Conservation (phyloP, 53 echinoderm and acorn worm species). For the Antedon mediterranea region DNA sequence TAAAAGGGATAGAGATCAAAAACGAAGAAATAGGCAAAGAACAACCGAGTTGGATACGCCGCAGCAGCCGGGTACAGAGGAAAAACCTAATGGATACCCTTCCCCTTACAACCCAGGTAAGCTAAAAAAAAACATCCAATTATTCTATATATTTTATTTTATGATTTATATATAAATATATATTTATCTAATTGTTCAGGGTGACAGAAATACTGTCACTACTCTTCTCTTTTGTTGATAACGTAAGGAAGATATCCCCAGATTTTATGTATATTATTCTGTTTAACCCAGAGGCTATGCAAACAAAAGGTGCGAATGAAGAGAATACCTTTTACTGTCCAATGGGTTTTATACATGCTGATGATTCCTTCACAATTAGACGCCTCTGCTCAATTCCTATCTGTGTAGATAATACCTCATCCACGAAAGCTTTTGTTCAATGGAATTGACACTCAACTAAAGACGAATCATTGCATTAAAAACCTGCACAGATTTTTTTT, state of each 20-base stretch:
- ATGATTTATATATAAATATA: not conserved
- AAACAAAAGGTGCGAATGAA: not conserved
- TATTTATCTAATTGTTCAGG: too few relatives aligned
- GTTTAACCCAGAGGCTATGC: not conserved
- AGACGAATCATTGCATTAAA: not conserved
- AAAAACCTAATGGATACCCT: not conserved
- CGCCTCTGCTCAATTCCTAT: not conserved
- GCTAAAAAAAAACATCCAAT: not conserved
- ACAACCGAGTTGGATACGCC: not conserved
- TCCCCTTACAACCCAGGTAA: not conserved
- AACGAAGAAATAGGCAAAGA: not conserved
- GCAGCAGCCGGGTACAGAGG: not conserved
- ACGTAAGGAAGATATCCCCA: not conserved
- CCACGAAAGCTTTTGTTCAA: not conserved
- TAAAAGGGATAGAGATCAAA: not conserved
- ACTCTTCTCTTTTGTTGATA: not conserved
- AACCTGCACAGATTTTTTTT: not conserved
- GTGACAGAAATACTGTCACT: too few relatives aligned
- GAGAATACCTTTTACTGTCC: not conserved
- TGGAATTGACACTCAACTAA: not conserved
- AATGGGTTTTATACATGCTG: not conserved
- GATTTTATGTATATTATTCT: not conserved
- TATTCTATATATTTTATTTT: not conserved
- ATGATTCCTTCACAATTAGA: not conserved
- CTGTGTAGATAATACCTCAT: not conserved